A percentile compares a stretch with the other conserved stretches of the same genome.
Evolutionary conservation across 2,888 invertebrate genomes (phyloP).

Genomic region (Amaurobius ferox): DNA sequence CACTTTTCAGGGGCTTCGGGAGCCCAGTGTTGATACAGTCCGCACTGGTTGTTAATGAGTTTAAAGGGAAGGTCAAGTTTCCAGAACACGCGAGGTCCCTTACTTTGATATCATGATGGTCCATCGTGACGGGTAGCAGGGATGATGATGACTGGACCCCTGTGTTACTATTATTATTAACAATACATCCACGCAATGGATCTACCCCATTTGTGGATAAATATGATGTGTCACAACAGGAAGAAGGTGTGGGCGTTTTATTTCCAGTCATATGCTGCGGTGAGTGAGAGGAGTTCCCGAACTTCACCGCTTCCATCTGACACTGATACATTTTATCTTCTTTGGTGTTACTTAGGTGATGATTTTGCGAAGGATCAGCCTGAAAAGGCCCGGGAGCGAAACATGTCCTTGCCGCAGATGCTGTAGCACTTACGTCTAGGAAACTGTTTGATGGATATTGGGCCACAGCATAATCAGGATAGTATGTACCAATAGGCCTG

Average conservation of each 20-base stretch:
- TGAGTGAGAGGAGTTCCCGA: slow-evolving; percentile 74
- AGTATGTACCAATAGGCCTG: slow-evolving; percentile 84
- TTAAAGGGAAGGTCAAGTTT: slow-evolving; percentile 42
- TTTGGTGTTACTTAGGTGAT: slow-evolving; percentile 59
- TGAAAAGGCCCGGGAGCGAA: slow-evolving; percentile 46
- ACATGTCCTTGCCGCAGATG: slow-evolving; percentile 69
- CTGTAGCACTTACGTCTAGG: slow-evolving; percentile 83
- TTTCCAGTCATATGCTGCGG: slow-evolving; percentile 29
- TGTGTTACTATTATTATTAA: slow-evolving; percentile 29
- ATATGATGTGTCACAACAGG: slow-evolving; percentile 73
- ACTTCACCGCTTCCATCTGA: slow-evolving; percentile 78
- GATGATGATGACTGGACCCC: slow-evolving; percentile 59
- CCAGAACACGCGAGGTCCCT: slow-evolving; percentile 31
- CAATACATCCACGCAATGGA: slow-evolving; percentile 69
- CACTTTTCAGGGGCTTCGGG: slow-evolving; percentile 37
- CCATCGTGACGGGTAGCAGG: slow-evolving; percentile 76
- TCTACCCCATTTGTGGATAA: slow-evolving; percentile 58
- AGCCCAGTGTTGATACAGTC: slow-evolving; percentile 36
- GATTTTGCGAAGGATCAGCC: slow-evolving; percentile 9
- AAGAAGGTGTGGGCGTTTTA: slow-evolving; percentile 40
- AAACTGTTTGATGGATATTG: slow-evolving; percentile 84
- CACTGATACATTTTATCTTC: slow-evolving; percentile 74
- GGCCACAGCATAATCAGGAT: slow-evolving; percentile 82
- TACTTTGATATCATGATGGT: slow-evolving; percentile 75
- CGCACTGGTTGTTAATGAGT: slow-evolving; percentile 18